Base-by-base conservation (phyloP, 2,113 vertebrate species). In the Calyptomena viridis region DNA sequence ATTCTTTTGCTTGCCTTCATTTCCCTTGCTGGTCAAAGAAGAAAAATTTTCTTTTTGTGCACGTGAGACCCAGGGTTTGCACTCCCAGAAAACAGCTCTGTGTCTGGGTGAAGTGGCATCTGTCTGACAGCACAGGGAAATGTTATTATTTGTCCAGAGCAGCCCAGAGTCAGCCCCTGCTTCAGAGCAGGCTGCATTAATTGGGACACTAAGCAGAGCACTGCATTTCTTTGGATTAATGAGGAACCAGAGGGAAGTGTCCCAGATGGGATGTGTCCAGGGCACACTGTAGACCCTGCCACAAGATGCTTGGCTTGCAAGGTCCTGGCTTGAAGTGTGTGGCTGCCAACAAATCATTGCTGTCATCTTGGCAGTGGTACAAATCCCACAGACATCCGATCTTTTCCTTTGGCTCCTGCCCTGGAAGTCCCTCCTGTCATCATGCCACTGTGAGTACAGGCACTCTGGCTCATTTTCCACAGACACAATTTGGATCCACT, bases 341-440 rank as follows among this genome's bases (percentile, higher is more conserved):
- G 47, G 68, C 55, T 91, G 90, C 94, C 85, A 93, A 74, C 33
- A 95, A 94, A 93, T 78, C 87, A 44, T 81, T 78, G 79, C 49
- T 92, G 84, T 71, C 67, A 64, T 80, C 85, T 84, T 94, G 87
- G 93, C 92, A 67, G 12, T 11, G 52, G 35, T 80, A 75, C 56
- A 86, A 90, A 77, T 5, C 49, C 79, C 64, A 27, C 60, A 95
- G 79, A 84, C 39, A 68, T 86, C 68, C 14, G 6, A 90, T 63
- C 42, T 88, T 90, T 90, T 30, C 90, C 87, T 88, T 71, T 91
- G 82, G 79, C 63, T 95, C 66, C 92, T 81, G 82, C 90, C 76
- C 63, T 88, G 39, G 42, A n/a, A 77, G 82, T 67, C 35, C 35
- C 39, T 90, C 44, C 46, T 74, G 81, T 56, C 82, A 56, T 37